A percentile compares a stretch with the other conserved stretches of the same genome.
phyloP scores from a whole-genome alignment of 2,888 invertebrate species.

The Perdita meconis region DNA sequence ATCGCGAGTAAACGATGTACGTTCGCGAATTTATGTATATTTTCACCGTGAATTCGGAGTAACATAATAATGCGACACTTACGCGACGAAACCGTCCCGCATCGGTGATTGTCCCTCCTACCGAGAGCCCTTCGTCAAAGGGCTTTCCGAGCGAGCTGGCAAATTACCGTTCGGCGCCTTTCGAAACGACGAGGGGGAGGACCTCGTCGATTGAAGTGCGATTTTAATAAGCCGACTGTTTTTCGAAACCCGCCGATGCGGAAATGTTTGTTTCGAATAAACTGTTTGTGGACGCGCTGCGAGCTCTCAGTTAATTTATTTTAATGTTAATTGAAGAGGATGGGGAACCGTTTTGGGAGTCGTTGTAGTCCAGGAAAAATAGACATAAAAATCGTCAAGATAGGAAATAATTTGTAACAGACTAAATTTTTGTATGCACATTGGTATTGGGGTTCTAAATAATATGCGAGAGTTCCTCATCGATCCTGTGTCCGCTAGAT shows the following conservation, averaged over 20 bases:
- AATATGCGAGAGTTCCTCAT: no score
- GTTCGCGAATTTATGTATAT: constrained; percentile 13
- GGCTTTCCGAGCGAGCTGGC: neutral
- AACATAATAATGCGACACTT: no score
- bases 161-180: neutral
- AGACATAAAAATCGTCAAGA: no score
- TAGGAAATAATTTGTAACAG: no score
- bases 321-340: neutral
- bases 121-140: neutral
- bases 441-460: no score
- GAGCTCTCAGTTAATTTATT: neutral
- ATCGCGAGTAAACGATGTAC: neutral
- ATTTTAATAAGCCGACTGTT: neutral
- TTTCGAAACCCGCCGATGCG: neutral
- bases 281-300: neutral
- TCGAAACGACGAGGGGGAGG: neutral
- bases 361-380: no score
- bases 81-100: no score
- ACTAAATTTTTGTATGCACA: no score
- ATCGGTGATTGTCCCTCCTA: neutral
- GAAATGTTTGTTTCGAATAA: neutral
- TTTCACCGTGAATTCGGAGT: neutral
- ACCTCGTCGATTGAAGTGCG: neutral
- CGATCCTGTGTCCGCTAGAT: no score
- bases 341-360: neutral